Percentiles rank a stretch among this genome's conserved stretches.
These are phyloP conservation scores for Nasonovia ribisnigri DNA, from an alignment of 2,888 invertebrate species.

Conservation along the genomic window DNA sequence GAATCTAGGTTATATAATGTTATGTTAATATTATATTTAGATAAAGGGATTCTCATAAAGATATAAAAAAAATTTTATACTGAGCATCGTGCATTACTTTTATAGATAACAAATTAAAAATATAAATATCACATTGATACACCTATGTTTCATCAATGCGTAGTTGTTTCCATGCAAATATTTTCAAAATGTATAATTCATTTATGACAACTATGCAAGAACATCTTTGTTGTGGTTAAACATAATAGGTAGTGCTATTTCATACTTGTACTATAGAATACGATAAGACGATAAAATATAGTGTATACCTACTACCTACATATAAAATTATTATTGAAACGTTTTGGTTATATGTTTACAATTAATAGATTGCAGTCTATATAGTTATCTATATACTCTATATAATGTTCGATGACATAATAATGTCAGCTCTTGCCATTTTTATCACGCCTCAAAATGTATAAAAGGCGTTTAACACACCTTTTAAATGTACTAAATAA, in stretches of 20 bases:
- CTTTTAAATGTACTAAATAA: not conserved
- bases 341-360: not conserved
- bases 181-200: not conserved
- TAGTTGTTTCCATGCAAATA: not conserved
- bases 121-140: not conserved
- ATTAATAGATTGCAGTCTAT: not conserved
- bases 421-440: not conserved
- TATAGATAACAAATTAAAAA: not conserved
- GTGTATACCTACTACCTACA: not conserved
- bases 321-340: not conserved
- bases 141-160: not conserved
- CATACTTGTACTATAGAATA: not conserved
- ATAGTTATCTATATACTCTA: too few relatives aligned
- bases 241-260: not conserved
- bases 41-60: not conserved
- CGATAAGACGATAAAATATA: not conserved
- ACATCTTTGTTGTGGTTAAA: not conserved
- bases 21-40: not conserved
- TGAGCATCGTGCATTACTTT: not conserved
- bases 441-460: not conserved
- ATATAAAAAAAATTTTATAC: not conserved
- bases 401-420: not conserved
- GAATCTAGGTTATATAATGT: not conserved
- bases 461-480: not conserved
- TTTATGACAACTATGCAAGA: not conserved